A percentile compares a stretch with the other conserved stretches of the same genome.
phyloP scores from a whole-genome alignment of 2,797 vertebrate genomes.

The Spondyliosoma cantharus region DNA sequence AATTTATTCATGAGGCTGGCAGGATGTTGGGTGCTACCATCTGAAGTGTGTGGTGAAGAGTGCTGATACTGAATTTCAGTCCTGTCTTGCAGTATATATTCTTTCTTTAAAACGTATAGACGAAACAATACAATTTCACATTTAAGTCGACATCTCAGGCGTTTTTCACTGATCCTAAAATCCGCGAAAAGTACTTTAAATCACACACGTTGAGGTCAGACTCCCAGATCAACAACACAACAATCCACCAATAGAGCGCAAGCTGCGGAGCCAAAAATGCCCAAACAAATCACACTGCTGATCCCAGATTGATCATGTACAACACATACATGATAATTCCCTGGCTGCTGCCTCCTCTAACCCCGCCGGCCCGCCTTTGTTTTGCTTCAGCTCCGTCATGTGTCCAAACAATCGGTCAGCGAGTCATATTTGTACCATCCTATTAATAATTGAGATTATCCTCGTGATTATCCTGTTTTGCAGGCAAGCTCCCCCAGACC shows the following conservation, averaged over 20 bases:
- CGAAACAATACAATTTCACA: not conserved
- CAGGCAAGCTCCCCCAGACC: not conserved
- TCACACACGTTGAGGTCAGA: slow-evolving; percentile 15
- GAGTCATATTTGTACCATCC: slow-evolving; percentile 36
- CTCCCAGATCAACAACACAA: slow-evolving; percentile 2
- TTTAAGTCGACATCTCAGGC: not conserved
- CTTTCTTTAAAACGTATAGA: not conserved
- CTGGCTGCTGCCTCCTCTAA: slow-evolving; percentile 3
- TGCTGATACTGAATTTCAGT: slow-evolving; percentile 6
- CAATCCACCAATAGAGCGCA: not conserved
- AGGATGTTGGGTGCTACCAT: slow-evolving; percentile 43
- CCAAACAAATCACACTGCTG: not conserved
- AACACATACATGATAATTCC: slow-evolving; percentile 24
- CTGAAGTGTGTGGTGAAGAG: slow-evolving; percentile 56
- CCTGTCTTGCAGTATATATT: slow-evolving; percentile 16
- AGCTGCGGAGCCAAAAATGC: not conserved
- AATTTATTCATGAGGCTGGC: slow-evolving; percentile 68
- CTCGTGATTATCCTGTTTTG: slow-evolving; percentile 63
- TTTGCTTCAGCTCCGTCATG: slow-evolving; percentile 23
- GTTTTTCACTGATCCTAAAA: slow-evolving; percentile 11
- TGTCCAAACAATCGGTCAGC: slow-evolving; percentile 49
- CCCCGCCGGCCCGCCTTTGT: slow-evolving; percentile 34
- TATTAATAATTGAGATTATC: slow-evolving; percentile 58
- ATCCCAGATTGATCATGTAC: slow-evolving; percentile 39
- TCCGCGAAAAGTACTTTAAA: not conserved